Conservation (phyloP, 2,888 invertebrate genomes). For the Antheraea assamensis region DNA sequence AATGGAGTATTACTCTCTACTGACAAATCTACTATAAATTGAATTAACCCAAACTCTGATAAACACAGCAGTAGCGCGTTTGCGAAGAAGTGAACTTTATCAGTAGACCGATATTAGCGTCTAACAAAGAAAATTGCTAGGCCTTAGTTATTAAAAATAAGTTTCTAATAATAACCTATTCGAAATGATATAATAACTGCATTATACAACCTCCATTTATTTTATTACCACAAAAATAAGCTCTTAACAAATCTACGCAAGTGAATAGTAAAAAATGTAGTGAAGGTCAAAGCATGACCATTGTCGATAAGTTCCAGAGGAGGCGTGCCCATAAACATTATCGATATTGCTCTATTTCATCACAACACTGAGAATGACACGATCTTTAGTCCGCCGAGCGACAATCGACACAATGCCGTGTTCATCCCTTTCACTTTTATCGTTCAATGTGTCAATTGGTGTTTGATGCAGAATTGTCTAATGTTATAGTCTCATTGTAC, state of each 20-base stretch:
- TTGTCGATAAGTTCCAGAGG: slow-evolving; percentile 15
- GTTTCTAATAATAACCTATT: not conserved
- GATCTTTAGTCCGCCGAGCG: slow-evolving; percentile 64
- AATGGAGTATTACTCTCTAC: not conserved
- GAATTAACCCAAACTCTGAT: not conserved
- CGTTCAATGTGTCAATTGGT: slow-evolving; percentile 64
- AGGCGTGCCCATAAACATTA: slow-evolving; percentile 47
- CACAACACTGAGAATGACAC: slow-evolving; percentile 73
- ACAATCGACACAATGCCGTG: slow-evolving; percentile 59
- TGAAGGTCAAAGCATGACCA: slow-evolving; percentile 15
- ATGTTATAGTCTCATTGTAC: slow-evolving; percentile 21
- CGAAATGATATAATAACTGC: not conserved
- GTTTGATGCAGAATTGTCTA: slow-evolving; percentile 45
- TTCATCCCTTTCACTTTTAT: slow-evolving; percentile 77
- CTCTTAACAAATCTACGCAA: slow-evolving; percentile 2
- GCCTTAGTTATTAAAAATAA: not conserved
- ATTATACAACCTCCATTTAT: not conserved
- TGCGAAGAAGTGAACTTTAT: not conserved
- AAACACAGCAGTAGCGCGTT: not conserved
- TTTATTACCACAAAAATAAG: slow-evolving; percentile 1
- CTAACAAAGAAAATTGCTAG: not conserved
- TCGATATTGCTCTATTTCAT: slow-evolving; percentile 58
- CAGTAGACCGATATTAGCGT: not conserved
- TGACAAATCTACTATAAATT: not conserved
- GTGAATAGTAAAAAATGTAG: slow-evolving; percentile 11